Conservation (phyloP, 2,888 invertebrate species). For the Orchesellides sinensis region DNA sequence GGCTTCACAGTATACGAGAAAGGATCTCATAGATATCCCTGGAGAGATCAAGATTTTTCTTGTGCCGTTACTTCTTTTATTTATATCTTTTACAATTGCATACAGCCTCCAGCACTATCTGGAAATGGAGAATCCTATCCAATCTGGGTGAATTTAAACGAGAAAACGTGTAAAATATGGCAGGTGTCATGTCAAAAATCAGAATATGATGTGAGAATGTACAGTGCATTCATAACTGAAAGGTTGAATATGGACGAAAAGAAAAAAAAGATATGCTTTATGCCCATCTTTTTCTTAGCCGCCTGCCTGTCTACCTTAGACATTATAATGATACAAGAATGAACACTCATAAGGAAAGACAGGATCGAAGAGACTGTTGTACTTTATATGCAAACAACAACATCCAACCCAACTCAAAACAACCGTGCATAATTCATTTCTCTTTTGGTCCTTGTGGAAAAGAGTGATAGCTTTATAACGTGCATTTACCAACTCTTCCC, state of each 20-base stretch:
- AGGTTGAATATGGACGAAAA: too few relatives aligned
- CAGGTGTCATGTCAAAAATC: slow-evolving; percentile 64
- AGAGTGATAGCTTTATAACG: slow-evolving; percentile 63
- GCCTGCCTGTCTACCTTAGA: too few relatives aligned
- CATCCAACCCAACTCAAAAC: slow-evolving; percentile 35
- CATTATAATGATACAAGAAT: too few relatives aligned
- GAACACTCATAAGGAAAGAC: too few relatives aligned
- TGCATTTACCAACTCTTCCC: slow-evolving; percentile 46
- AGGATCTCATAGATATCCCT: neutral
- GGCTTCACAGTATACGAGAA: neutral
- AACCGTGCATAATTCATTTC: slow-evolving; percentile 64
- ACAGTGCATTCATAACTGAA: neutral
- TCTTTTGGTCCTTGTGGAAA: slow-evolving; percentile 57
- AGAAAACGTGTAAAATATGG: slow-evolving; percentile 63
- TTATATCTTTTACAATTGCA: slow-evolving; percentile 1
- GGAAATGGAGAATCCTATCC: slow-evolving; percentile 39
- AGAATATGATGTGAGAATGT: slow-evolving; percentile 28
- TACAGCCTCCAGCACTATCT: slow-evolving; percentile 6
- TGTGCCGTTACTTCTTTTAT: neutral
- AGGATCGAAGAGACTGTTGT: too few relatives aligned
- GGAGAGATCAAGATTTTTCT: slow-evolving; percentile 27
- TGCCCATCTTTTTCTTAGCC: slow-evolving; percentile 16
- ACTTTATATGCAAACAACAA: too few relatives aligned
- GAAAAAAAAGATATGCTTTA: too few relatives aligned
- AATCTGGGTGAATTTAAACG: slow-evolving; percentile 59